Base-by-base conservation (phyloP, 2,113 vertebrate genomes). In the Lagopus leucura region DNA sequence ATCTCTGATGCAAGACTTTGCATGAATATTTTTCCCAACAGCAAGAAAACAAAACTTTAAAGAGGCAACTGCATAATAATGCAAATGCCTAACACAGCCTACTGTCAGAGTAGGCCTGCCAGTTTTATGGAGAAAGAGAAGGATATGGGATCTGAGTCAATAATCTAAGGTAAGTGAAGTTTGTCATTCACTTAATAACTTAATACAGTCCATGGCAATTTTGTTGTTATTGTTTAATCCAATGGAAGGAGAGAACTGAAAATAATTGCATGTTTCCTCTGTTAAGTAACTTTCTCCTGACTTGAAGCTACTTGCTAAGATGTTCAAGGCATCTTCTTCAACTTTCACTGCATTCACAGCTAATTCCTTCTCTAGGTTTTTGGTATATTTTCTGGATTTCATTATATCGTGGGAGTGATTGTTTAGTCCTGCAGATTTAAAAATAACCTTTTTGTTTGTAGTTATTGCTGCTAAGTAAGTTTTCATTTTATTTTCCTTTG, bases 31-130 rank as follows among this genome's bases (percentile, higher is more conserved):
- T 71, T 67, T 67, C 13, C 15, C 27, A 38, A 34, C 19, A n/a
- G 8, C 48, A 70, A 20, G 21, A 69, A 69, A 1, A 21, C 42
- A 65, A 73, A 50, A 78, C 13, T 88, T 42, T 40, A 86, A 66
- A 2, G 28, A 11, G 16, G 1, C 28, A 45, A 18, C 50, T 3
- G 0, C 30, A 69, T 8, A 14, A 50, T 47, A 11, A 10, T 20
- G 28, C 58, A 40, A 7, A 25, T 14, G 52, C n/a, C 19, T 19
- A 79, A 28, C 25, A 16, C 4, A 52, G 40, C 40, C 16, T 82
- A n/a, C 58, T 82, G 72, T 54, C 54, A 52, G 80, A 67, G 6
- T 1, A 55, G 27, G 28, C 2, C 55, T 82, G 45, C 25, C 66
- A 38, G 3, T 60, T 25, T 36, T 75, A 48, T 4, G 78, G 47